phyloP scores from a whole-genome alignment of 2,113 vertebrate genomes.

The Amblyornis subalaris region DNA sequence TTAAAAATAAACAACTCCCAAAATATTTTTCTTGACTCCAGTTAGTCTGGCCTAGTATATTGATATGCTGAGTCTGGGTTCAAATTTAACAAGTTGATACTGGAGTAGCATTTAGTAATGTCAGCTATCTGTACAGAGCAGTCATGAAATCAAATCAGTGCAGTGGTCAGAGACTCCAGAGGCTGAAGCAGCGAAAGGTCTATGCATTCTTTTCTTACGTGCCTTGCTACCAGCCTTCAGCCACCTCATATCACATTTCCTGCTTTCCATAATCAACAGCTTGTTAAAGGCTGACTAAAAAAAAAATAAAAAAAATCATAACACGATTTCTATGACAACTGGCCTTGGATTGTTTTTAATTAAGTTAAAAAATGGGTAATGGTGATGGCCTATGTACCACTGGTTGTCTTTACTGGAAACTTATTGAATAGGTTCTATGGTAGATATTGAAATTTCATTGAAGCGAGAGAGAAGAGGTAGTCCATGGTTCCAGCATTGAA shows the following conservation, averaged over 20 bases:
- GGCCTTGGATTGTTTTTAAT: slow-evolving; percentile 30
- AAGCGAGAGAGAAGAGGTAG: background rate
- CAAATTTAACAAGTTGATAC: slow-evolving; percentile 94
- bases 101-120: slow-evolving; percentile 84
- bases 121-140: slow-evolving; percentile 80
- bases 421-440: background rate
- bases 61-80: slow-evolving; percentile 82
- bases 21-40: slow-evolving; percentile 96
- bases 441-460: background rate
- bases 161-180: slow-evolving; percentile 60
- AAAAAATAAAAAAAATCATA: background rate
- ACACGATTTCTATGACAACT: slow-evolving; percentile 12
- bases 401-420: background rate
- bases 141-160: slow-evolving; percentile 76
- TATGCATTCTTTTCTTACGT: slow-evolving; percentile 68
- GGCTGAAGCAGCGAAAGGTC: slow-evolving; percentile 72
- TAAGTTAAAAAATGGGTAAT: background rate
- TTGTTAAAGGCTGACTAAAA: slow-evolving; percentile 73
- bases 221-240: slow-evolving; percentile 71
- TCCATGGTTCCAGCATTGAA: background rate
- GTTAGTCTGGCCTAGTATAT: slow-evolving; percentile 88
- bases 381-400: background rate
- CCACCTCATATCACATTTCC: slow-evolving; percentile 73
- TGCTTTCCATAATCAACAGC: slow-evolving; percentile 72
- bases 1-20: slow-evolving; percentile 93